Conservation (phyloP, 2,113 vertebrate genomes). For the Dermatemys mawii region DNA sequence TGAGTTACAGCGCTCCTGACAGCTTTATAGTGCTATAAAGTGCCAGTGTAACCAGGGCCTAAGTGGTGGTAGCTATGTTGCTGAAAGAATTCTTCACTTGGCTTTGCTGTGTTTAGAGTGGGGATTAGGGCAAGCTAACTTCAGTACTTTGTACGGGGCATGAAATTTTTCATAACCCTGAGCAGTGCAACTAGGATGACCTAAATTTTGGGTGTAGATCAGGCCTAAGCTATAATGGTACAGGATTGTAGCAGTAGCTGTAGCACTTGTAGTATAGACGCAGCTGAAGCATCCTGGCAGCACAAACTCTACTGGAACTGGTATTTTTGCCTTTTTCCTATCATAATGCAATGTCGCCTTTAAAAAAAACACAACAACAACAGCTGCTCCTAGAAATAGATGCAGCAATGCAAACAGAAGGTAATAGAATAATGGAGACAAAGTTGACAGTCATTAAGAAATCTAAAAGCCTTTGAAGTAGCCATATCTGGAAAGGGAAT, state of each 20-base stretch:
- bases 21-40: too few relatives aligned
- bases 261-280: neutral
- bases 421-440: conserved; percentile 15
- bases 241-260: neutral
- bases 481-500: neutral
- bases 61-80: neutral
- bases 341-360: neutral
- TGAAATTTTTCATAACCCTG: neutral
- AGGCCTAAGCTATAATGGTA: neutral
- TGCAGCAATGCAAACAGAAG: neutral
- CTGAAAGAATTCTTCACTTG: neutral
- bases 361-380: neutral
- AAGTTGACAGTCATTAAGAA: conserved; percentile 23
- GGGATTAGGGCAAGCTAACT: neutral
- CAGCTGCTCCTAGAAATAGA: neutral
- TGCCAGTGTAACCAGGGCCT: too few relatives aligned
- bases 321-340: neutral
- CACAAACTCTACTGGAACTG: neutral
- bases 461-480: neutral
- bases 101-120: neutral
- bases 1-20: too few relatives aligned
- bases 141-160: neutral
- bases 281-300: neutral
- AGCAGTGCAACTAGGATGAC: neutral
- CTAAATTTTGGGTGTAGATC: neutral